A percentile compares a stretch with the other conserved stretches of the same genome.
Evolutionary conservation across 2,888 invertebrate species (phyloP).

Genomic region (Plagodis pulveraria): DNA sequence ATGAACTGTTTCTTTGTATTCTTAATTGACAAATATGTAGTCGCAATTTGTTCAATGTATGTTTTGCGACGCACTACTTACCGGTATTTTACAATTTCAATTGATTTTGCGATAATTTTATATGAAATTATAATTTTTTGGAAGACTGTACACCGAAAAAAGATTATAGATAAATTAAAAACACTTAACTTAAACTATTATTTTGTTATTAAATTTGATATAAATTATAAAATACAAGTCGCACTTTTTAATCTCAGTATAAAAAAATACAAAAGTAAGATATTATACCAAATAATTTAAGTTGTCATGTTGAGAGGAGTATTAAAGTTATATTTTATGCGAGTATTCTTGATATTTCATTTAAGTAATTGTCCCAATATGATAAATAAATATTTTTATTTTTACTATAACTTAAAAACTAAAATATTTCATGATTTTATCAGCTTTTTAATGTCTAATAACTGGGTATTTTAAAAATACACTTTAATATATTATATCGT

Average conservation of each 20-base stretch:
- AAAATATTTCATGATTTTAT: not conserved
- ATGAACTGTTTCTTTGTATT: not conserved
- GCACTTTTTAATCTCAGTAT: too few species aligned
- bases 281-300: not conserved
- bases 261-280: not conserved
- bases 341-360: not conserved
- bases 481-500: not conserved
- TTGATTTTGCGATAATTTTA: conserved; percentile 5
- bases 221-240: too few species aligned
- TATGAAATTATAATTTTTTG: conserved; percentile 3
- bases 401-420: not conserved
- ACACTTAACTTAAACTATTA: too few species aligned
- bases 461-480: not conserved
- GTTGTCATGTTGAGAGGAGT: conserved; percentile 18
- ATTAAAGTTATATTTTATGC: not conserved
- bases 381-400: not conserved
- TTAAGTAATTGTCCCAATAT: not conserved
- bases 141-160: conserved; percentile 7
- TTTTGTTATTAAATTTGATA: too few species aligned
- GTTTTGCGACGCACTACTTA: too few species aligned
- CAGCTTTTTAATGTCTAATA: not conserved
- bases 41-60: too few species aligned
- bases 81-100: too few species aligned
- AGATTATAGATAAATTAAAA: too few species aligned
- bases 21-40: too few species aligned